Percentiles rank a stretch among this genome's conserved stretches.
These are phyloP conservation scores for Morphnarchus princeps DNA, from an alignment of 2,113 vertebrate genomes.

Conservation along the genomic window DNA sequence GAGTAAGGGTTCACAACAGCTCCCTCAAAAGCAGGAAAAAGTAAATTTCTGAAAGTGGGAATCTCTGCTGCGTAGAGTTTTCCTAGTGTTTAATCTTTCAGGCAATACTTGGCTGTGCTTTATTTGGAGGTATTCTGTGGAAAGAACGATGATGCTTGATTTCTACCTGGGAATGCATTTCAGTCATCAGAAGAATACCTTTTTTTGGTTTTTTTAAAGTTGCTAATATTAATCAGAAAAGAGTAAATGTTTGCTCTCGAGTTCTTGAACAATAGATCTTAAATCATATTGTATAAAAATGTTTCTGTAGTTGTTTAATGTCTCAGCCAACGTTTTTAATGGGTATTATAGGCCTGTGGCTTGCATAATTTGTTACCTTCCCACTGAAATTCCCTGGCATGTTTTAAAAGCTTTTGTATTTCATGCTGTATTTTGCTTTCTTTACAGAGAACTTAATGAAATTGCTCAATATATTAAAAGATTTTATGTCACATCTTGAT, in stretches of 20 bases:
- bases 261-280: not conserved
- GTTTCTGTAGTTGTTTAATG: not conserved
- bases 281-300: not conserved
- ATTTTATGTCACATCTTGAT: slow-evolving; percentile 11
- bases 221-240: not conserved
- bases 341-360: not conserved
- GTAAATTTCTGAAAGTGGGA: not conserved
- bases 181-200: not conserved
- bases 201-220: not conserved
- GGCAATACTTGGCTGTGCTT: not conserved
- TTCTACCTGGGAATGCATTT: not conserved
- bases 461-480: slow-evolving; percentile 34
- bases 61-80: not conserved
- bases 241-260: not conserved
- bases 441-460: slow-evolving; percentile 45
- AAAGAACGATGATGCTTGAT: not conserved
- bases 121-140: not conserved
- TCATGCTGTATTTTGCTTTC: not conserved
- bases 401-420: slow-evolving; percentile 16
- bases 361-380: slow-evolving; percentile 19
- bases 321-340: not conserved
- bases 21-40: slow-evolving; percentile 68
- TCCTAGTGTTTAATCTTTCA: not conserved
- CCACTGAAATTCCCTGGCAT: not conserved
- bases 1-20: slow-evolving; percentile 79